Evolutionary conservation across 2,113 vertebrate genomes (phyloP).

Genomic region (Leptosomus discolor): DNA sequence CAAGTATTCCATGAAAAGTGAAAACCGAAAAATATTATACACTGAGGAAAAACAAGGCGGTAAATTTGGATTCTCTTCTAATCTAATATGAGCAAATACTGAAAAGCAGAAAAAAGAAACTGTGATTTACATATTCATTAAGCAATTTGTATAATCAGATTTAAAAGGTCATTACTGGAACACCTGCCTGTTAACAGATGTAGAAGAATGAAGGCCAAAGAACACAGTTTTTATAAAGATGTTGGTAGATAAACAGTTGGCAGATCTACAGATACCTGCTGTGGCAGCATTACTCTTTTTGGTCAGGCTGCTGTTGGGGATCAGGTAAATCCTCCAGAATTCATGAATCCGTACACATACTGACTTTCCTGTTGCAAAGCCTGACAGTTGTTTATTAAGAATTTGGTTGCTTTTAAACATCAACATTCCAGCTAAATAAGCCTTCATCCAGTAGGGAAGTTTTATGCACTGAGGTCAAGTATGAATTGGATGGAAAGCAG

Average conservation of each 20-base stretch:
- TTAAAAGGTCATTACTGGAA: conserved; percentile 59
- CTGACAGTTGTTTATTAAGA: not conserved
- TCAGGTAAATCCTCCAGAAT: not conserved
- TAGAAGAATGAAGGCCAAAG: conserved; percentile 37
- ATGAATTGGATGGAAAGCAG: not conserved
- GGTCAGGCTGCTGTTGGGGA: not conserved
- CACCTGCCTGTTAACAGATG: conserved; percentile 62
- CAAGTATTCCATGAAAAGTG: not conserved
- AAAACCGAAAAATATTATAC: not conserved
- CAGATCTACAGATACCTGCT: conserved; percentile 19
- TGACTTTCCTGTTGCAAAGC: not conserved
- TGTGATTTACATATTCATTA: conserved; percentile 50
- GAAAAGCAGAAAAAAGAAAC: not conserved
- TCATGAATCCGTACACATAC: not conserved
- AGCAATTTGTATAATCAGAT: conserved; percentile 59
- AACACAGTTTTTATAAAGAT: conserved; percentile 6
- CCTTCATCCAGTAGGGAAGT: not conserved
- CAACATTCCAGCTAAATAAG: not conserved
- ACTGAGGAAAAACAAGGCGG: not conserved
- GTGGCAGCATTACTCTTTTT: not conserved
- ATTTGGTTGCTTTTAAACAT: not conserved
- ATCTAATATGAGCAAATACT: not conserved
- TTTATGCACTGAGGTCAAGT: not conserved
- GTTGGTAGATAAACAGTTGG: conserved; percentile 26
- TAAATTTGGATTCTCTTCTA: not conserved